phyloP scores from a whole-genome alignment of 1,140 invertebrate species.

The Rhopalosiphum padi region DNA sequence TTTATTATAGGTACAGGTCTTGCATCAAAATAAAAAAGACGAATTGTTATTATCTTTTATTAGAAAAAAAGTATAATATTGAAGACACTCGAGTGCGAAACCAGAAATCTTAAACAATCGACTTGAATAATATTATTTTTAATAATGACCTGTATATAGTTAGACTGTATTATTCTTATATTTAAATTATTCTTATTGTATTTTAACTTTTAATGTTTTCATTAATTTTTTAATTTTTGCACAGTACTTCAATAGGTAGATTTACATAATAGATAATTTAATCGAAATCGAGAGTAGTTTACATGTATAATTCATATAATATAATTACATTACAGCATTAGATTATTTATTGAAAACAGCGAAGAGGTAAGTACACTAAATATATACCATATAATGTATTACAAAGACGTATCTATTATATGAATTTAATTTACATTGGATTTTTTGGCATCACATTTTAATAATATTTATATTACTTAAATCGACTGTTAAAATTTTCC shows the following conservation, averaged over 20 bases:
- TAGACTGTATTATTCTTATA: background rate
- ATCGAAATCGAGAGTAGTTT: background rate
- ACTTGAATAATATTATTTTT: background rate
- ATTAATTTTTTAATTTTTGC: background rate
- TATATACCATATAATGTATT: background rate
- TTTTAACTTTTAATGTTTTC: background rate
- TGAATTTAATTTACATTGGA: background rate
- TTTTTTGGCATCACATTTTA: background rate
- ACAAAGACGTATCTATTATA: background rate
- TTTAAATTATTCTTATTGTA: background rate
- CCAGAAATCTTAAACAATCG: background rate
- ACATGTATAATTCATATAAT: background rate
- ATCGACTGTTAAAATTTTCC: background rate
- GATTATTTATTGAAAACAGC: background rate
- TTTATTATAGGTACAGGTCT: too few species aligned
- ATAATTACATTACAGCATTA: background rate
- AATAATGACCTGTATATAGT: background rate
- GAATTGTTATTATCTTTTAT: background rate
- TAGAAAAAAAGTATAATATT: background rate
- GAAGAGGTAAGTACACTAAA: background rate
- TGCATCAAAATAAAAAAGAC: background rate
- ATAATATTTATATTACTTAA: background rate
- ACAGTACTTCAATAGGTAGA: background rate
- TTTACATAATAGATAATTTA: slow-evolving; percentile 19
- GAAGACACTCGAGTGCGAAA: background rate